phyloP scores from a whole-genome alignment of 1,140 invertebrate species.

The Micrasema longulum region DNA sequence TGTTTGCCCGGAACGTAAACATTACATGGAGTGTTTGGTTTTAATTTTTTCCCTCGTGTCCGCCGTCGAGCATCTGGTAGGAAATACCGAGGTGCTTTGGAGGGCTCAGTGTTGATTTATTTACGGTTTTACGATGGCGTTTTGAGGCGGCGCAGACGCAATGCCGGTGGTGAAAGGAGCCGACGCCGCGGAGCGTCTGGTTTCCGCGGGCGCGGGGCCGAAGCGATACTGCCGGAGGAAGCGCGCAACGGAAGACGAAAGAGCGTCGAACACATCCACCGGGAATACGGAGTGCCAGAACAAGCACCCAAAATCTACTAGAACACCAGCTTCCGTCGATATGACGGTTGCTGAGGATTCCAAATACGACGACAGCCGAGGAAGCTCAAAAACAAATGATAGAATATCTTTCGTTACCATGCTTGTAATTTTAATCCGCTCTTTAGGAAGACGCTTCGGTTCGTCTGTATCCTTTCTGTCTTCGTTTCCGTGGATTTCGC shows the following conservation, averaged over 20 bases:
- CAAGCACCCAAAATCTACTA: not conserved
- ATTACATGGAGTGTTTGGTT: conserved; percentile 20
- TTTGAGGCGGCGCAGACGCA: not conserved
- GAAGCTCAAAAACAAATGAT: conserved; percentile 7
- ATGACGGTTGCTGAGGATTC: conserved; percentile 14
- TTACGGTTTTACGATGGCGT: conserved; percentile 15
- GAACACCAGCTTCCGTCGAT: not conserved
- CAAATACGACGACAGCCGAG: conserved; percentile 43
- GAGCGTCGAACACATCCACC: too few relatives aligned
- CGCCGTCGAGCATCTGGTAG: conserved; percentile 12
- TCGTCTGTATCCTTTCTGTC: not conserved
- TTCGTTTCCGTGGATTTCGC: not conserved
- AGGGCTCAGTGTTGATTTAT: conserved; percentile 11
- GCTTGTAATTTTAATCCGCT: conserved; percentile 8
- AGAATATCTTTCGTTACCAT: conserved; percentile 15
- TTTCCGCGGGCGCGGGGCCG: conserved; percentile 29
- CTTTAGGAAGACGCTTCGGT: not conserved
- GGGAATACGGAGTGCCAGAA: not conserved
- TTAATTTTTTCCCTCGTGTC: conserved; percentile 6
- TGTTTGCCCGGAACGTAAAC: conserved; percentile 13
- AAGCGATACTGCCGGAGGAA: conserved; percentile 43
- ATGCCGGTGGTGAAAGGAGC: conserved; percentile 13
- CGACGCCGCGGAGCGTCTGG: conserved; percentile 24
- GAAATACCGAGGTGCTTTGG: not conserved
- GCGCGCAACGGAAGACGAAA: not conserved